A percentile compares a stretch with the other conserved stretches of the same genome.
Conservation (phyloP, 1,140 invertebrate genomes). For the Cardiocondyla obscurior region DNA sequence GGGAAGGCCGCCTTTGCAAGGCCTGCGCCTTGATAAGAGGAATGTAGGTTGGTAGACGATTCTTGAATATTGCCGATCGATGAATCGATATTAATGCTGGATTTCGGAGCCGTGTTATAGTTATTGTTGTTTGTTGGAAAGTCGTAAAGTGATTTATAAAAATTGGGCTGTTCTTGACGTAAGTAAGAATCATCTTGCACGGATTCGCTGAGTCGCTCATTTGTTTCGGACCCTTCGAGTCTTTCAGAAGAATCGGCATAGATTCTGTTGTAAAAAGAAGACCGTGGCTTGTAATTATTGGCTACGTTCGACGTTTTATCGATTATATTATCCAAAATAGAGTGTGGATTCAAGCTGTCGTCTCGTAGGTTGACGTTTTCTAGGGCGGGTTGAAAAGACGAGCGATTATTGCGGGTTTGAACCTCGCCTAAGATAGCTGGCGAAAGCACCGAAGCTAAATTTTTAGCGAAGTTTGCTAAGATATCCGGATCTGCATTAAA, state of each 20-base stretch:
- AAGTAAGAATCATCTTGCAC: background rate
- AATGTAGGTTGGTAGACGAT: slow-evolving; percentile 1
- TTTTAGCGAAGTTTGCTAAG: slow-evolving; percentile 70
- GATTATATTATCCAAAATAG: slow-evolving; percentile 5
- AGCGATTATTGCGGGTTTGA: slow-evolving; percentile 39
- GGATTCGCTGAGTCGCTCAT: background rate
- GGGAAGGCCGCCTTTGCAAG: slow-evolving; percentile 11
- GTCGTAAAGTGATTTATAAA: slow-evolving; percentile 5
- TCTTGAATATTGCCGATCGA: background rate
- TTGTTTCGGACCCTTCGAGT: background rate
- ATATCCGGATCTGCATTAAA: slow-evolving; percentile 65
- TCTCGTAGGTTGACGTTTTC: background rate
- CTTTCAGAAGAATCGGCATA: background rate
- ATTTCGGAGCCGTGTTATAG: background rate
- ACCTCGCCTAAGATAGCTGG: slow-evolving; percentile 64
- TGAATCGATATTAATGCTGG: background rate
- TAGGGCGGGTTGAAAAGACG: background rate
- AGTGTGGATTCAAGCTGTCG: background rate
- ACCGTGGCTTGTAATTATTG: background rate
- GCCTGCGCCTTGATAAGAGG: background rate
- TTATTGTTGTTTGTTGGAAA: background rate
- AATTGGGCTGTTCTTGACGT: background rate
- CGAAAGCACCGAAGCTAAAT: slow-evolving; percentile 67
- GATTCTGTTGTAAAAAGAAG: background rate
- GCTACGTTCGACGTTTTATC: slow-evolving; percentile 22